Conservation (phyloP, 2,888 invertebrate genomes). For the Philonicus albiceps region DNA sequence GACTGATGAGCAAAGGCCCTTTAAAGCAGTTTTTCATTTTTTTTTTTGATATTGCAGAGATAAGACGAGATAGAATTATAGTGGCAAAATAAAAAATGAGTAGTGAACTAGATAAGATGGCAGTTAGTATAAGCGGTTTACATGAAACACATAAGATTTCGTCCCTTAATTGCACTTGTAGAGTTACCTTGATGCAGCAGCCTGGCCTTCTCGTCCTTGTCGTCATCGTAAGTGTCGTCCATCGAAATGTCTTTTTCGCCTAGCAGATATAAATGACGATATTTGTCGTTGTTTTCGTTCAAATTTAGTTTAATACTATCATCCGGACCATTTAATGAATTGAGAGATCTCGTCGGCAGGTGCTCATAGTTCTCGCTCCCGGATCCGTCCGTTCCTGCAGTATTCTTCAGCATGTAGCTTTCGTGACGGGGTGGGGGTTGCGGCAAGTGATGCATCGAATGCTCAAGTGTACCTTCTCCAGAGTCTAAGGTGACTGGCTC, state of each 20-base stretch:
- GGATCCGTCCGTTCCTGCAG: slow-evolving; percentile 65
- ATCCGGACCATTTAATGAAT: slow-evolving; percentile 67
- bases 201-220: slow-evolving; percentile 62
- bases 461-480: slow-evolving; percentile 76
- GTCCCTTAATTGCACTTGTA: neutral
- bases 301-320: slow-evolving; percentile 66
- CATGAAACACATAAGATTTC: slow-evolving; percentile 44
- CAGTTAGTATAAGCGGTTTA: slow-evolving; percentile 47
- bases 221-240: slow-evolving; percentile 63
- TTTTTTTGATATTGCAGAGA: neutral
- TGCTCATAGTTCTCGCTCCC: slow-evolving; percentile 75
- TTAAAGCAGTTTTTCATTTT: neutral
- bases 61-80: slow-evolving; percentile 4
- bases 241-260: slow-evolving; percentile 65
- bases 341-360: slow-evolving; percentile 66
- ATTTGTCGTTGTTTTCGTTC: slow-evolving; percentile 75
- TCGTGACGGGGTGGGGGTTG: slow-evolving; percentile 78
- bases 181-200: slow-evolving; percentile 67
- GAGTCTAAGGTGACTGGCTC: slow-evolving; percentile 71
- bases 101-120: slow-evolving; percentile 51
- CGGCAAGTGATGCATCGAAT: slow-evolving; percentile 71
- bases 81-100: slow-evolving; percentile 36
- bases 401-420: slow-evolving; percentile 77
- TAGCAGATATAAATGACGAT: slow-evolving; percentile 70
- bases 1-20: slow-evolving; percentile 4